phyloP scores from a whole-genome alignment of 2,888 invertebrate genomes.

The Bedellia somnulentella region DNA sequence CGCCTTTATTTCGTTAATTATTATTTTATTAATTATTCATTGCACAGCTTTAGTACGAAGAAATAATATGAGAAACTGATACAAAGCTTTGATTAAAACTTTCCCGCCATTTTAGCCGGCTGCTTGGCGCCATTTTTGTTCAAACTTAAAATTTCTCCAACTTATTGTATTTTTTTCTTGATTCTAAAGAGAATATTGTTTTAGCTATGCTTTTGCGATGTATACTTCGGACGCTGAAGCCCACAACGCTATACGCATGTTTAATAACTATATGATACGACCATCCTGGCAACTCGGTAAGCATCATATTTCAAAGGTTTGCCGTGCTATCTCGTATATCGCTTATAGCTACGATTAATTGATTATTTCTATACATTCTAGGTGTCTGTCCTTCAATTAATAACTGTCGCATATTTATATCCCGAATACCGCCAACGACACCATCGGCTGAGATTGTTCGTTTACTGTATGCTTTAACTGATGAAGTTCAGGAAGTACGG shows the following conservation, averaged over 20 bases:
- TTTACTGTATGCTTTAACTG: conserved; percentile 54
- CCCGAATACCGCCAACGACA: conserved; percentile 58
- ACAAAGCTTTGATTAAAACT: too few species aligned
- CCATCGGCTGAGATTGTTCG: conserved; percentile 62
- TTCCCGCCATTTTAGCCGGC: too few species aligned
- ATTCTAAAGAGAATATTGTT: too few species aligned
- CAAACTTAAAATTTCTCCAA: too few species aligned
- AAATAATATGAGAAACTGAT: too few species aligned
- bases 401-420: conserved; percentile 74
- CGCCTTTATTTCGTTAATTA: too few species aligned
- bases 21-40: too few species aligned
- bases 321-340: too few species aligned
- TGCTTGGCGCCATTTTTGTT: too few species aligned
- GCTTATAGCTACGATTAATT: not conserved
- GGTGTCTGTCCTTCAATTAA: conserved; percentile 75
- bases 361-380: conserved; percentile 10
- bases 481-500: conserved; percentile 49
- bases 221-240: conserved; percentile 64
- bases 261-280: conserved; percentile 71
- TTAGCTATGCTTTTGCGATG: conserved; percentile 72
- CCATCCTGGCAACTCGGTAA: conserved; percentile 63
- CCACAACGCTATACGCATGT: conserved; percentile 60
- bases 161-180: too few species aligned
- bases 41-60: too few species aligned
- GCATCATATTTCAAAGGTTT: conserved; percentile 8